A percentile compares a stretch with the other conserved stretches of the same genome.
Evolutionary conservation across 30 jellyfish, hydroid and myxozoan genomes (phyloP).

Genomic region (Chironex yamaguchii): DNA sequence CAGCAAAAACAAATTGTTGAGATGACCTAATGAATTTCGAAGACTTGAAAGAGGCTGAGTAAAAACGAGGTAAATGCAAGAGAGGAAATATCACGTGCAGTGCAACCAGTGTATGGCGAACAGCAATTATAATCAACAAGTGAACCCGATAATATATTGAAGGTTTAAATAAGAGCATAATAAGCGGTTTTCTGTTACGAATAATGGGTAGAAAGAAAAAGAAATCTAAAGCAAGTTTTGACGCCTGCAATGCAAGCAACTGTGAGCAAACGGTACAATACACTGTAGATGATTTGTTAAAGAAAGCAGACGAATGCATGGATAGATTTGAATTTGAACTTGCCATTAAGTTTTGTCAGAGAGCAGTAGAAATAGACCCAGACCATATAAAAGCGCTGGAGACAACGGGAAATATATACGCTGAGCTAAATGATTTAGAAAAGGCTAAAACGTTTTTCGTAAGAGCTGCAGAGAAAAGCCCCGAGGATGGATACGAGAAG

Average conservation of each 20-base stretch:
- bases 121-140: too few species aligned
- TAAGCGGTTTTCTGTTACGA: not conserved
- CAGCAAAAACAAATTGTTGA: too few species aligned
- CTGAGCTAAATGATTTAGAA: constrained; percentile 83
- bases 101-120: too few species aligned
- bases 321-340: constrained; percentile 90
- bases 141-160: too few species aligned
- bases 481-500: constrained; percentile 85
- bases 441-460: constrained; percentile 56
- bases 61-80: too few species aligned
- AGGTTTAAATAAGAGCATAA: not conserved
- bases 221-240: constrained; percentile 13
- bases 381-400: constrained; percentile 61
- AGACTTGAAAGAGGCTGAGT: too few species aligned
- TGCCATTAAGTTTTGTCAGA: constrained; percentile 89
- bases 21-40: too few species aligned
- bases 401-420: constrained; percentile 86
- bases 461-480: constrained; percentile 80
- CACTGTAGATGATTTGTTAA: constrained; percentile 83
- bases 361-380: constrained; percentile 85
- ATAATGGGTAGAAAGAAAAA: constrained; percentile 7
- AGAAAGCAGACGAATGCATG: constrained; percentile 68
- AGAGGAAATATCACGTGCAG: too few species aligned
- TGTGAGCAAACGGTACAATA: constrained; percentile 6
- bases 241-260: constrained; percentile 15